Evolutionary conservation across 2,113 vertebrate species (phyloP).

Genomic region (Rattus norvegicus): GRCr8 NC_086023.1:167373001-167373500

Average conservation of each 20-base stretch:
- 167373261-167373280: not conserved
- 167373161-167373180: not conserved
- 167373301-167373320: slow-evolving; percentile 36
- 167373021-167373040: not conserved
- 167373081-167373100: not conserved
- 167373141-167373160: not conserved
- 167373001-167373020: not conserved
- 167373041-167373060: not conserved
- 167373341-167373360: not conserved
- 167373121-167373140: not conserved
- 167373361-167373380: slow-evolving; percentile 54
- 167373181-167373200: not conserved
- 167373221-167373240: not conserved
- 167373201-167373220: not conserved
- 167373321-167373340: slow-evolving; percentile 49
- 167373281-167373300: not conserved
- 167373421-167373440: slow-evolving; percentile 69
- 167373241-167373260: not conserved
- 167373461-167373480: slow-evolving; percentile 61
- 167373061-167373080: slow-evolving; percentile 7
- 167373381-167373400: slow-evolving; percentile 63
- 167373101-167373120: not conserved
- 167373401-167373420: slow-evolving; percentile 69
- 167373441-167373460: slow-evolving; percentile 62
- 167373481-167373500: slow-evolving; percentile 54